A percentile compares a stretch with the other conserved stretches of the same genome.
Conservation (phyloP, 2,797 vertebrate genomes). For the Pygocentrus nattereri region DNA sequence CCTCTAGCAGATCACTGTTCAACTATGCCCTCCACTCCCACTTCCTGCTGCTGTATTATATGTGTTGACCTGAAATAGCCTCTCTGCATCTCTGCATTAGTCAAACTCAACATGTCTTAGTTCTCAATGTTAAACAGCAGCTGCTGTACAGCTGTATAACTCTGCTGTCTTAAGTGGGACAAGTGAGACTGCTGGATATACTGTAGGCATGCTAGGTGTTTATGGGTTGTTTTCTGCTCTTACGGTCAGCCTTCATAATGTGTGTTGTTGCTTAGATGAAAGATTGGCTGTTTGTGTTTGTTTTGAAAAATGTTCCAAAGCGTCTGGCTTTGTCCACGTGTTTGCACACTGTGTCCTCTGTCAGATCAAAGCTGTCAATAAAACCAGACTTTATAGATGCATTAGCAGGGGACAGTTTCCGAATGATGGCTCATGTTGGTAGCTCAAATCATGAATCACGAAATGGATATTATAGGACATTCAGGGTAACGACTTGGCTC, state of each 20-base stretch:
- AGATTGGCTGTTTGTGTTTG: no score
- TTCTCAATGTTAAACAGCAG: constrained; percentile 8
- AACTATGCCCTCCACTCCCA: constrained; percentile 47
- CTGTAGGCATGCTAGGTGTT: neutral
- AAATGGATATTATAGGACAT: neutral
- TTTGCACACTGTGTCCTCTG: neutral
- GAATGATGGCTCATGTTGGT: neutral
- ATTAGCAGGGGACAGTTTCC: constrained; percentile 26
- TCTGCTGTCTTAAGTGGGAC: neutral
- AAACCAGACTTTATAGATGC: constrained; percentile 27
- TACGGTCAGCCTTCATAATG: neutral
- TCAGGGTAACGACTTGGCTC: constrained; percentile 3
- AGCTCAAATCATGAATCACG: neutral
- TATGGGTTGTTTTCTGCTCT: neutral
- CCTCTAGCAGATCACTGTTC: constrained; percentile 36
- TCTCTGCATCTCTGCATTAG: constrained; percentile 8
- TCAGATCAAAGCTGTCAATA: constrained; percentile 31
- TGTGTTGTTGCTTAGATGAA: neutral
- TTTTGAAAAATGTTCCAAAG: neutral
- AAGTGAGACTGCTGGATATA: neutral
- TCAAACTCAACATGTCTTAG: neutral
- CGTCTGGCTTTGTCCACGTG: neutral
- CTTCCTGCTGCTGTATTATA: constrained; percentile 30
- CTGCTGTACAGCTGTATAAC: constrained; percentile 21
- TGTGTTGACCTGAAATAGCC: neutral